Evolutionary conservation across 2,113 vertebrate species (phyloP), one percentile per base, ranked within the genome.

Genomic region (Columba livia): DNA sequence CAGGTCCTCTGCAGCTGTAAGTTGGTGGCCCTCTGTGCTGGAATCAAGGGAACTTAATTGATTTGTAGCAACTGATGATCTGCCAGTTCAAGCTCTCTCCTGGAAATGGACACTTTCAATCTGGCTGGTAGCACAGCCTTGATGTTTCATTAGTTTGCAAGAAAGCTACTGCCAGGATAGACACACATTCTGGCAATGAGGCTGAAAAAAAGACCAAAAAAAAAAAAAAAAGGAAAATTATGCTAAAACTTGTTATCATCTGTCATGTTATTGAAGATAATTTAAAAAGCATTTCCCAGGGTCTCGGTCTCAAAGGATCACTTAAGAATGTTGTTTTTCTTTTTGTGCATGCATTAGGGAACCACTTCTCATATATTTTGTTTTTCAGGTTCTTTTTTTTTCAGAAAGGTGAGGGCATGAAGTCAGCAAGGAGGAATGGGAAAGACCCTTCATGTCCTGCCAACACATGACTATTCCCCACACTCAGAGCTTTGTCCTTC

Each of bases 71-170:
- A 85, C 71, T 79, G 88, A 91, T 1, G 13, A 71, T 82, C 60
- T 94, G 88, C 65, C 85, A 93, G 77, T 81, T 86, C 88, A 86
- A 65, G 48, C 69, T 90, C 25, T 80, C 72, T 86, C 75, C 88
- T 92, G 85, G 83, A 93, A 93, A 81, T 79, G 86, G 38, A n/a
- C 21, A 53, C 34, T 61, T 92, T 53, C 69, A 81, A n/a, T 79
- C 85, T 93, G 90, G 69, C 93, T 88, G 79, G 82, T 79, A 83
- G 64, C 21, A 31, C 69, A 88, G 61, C 57, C 88, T 79, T 89
- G 93, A 94, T 75, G 78, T 94, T 88, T 79, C 94, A 92, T 75
- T 93, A 88, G 61, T 92, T 80, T 93, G 82, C 79, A 86, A 72
- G 61, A 81, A 88, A 92, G 57, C 77, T 93, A 69, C 90, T 93